Base-by-base conservation (phyloP, 2,797 vertebrate genomes). In the Periparus ater region DNA sequence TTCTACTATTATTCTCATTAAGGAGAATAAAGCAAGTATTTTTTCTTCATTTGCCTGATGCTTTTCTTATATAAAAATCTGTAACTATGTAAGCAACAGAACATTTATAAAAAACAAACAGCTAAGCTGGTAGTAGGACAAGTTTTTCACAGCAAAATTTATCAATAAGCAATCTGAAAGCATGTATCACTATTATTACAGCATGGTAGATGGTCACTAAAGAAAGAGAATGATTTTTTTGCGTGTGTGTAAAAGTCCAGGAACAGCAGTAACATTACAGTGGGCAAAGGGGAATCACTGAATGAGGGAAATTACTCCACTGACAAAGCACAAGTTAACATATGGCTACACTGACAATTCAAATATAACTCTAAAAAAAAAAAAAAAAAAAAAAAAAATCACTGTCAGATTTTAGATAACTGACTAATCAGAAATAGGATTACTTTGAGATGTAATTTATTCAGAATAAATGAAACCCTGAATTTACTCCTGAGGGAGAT, bases 391-490 rank as follows among this genome's bases (percentile, higher is more conserved):
- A 16, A 10, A 18, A 4, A 25, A 29, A 40, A 21, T 4, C 25
- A 32, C 60, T 47, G n/a, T 40, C 45, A 84, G 30, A 44, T 80
- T 83, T 87, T 60, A 86, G 55, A 63, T 62, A 81, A 86, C 55
- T 78, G 44, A 84, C 40, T 88, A 73, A 75, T 36, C 86, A 27
- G 50, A 91, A 95, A 90, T 7, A 54, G 4, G 20, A 91, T 89
- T 89, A 70, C 25, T 91, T 68, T 72, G 61, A 83, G 60, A 84
- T n/a, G 10, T 16, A 72, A 86, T 88, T 89, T 77, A 80, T 91
- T 94, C 73, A 88, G 58, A 85, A 94, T 88, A 91, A 85, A 93
- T 72, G 45, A 89, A 89, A 89, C 58, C 40, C 47, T 53, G 32
- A 47, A 29, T 85, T 89, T 74, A 92, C 38, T 92, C 51, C 70